These are phyloP conservation scores for Diphyllodes magnificus DNA, from an alignment of 2,113 vertebrate species.

Conservation along the genomic window DNA sequence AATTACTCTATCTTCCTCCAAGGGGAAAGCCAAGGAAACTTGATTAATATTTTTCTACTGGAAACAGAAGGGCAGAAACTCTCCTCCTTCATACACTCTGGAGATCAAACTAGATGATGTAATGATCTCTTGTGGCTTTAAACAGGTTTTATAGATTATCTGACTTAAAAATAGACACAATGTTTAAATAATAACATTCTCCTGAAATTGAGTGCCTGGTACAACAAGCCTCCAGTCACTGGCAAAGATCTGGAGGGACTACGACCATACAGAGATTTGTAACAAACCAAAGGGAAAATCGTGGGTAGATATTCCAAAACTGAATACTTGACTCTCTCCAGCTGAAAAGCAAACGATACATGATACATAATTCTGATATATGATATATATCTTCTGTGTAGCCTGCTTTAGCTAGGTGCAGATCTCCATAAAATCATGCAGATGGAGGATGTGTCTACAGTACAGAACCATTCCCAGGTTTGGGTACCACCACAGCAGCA, in stretches of 20 bases:
- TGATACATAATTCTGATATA: fast-evolving
- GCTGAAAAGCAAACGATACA: fast-evolving
- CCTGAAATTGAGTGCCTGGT: neutral
- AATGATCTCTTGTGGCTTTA: neutral
- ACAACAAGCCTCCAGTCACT: neutral
- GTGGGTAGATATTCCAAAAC: neutral
- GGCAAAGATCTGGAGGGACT: neutral
- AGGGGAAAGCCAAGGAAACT: neutral
- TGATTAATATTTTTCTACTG: neutral
- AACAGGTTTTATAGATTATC: slow-evolving; percentile 10
- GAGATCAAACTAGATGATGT: neutral
- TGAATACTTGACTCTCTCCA: neutral
- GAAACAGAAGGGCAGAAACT: neutral
- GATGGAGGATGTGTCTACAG: fast-evolving
- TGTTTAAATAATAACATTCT: neutral
- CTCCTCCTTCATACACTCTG: neutral
- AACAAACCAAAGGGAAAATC: neutral
- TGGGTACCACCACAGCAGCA: neutral
- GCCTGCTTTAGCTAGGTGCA: neutral
- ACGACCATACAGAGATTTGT: fast-evolving
- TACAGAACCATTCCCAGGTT: neutral
- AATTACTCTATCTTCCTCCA: neutral
- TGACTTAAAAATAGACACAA: slow-evolving; percentile 10
- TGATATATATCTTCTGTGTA: fast-evolving
- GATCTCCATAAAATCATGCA: neutral